Base-by-base conservation (phyloP, 2,797 vertebrate species). In the Perodicticus potto region DNA sequence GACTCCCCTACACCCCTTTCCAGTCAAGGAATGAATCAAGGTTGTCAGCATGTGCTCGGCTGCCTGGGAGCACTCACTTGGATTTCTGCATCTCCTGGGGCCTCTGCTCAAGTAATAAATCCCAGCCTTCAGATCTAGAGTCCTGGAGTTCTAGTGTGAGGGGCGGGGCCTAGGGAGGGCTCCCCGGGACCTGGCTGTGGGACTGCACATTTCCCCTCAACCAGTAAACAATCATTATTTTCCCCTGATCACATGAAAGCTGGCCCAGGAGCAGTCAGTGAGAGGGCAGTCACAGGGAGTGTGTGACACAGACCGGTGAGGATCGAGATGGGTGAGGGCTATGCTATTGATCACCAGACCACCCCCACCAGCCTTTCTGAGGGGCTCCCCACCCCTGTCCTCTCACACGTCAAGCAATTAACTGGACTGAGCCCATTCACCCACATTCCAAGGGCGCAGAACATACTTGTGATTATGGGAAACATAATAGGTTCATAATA, bases 181-280 rank as follows among this genome's bases (percentile, higher is more conserved):
- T 34, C 8, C 61, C 43, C 16, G 7, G 49, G 76, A 72, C 16
- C 45, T 78, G 86, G 76, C 37, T 69, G 29, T 27, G 74, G 78
- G 59, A 73, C 88, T 69, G 57, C 37, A 53, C 32, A 82, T 69
- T 96, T 94, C 69, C 74, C 73, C 83, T 89, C 45, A 70, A 59
- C 70, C 82, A 94, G 97, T 94, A 90, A 91, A 94, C 59, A 94
- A 90, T 95, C 94, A 78, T 96, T 86, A 89, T 92, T 85, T 94
- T 95, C 93, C 92, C 95, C 81, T 14, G 45, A 81, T 73, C 91
- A 93, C 93, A 72, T 82, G 73, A 77, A 97, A 93, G 89, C 67
- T 86, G 87, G 83, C 86, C 70, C 89, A n/a, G 3, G 77, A 55
- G 49, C 19, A 0, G 90, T 65, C 77, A 80, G 97, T 22, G 4